Evolutionary conservation across 2,888 invertebrate genomes (phyloP).

Genomic region (Boloria euphrosyne): DNA sequence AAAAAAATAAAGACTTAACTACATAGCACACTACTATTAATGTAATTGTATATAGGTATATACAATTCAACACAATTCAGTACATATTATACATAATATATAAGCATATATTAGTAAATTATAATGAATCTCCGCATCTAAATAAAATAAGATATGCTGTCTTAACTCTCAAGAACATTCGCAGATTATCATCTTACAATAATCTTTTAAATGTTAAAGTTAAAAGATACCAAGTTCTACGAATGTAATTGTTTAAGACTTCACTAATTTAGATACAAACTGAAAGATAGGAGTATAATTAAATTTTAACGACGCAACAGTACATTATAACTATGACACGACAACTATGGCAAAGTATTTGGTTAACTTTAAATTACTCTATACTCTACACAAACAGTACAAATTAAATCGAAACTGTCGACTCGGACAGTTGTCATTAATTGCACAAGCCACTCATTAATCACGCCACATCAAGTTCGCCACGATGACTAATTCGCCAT

Average conservation of each 20-base stretch:
- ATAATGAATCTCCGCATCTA: too few relatives aligned
- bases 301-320: constrained; percentile 15
- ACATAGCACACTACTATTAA: too few relatives aligned
- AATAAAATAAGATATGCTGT: too few relatives aligned
- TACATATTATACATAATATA: too few relatives aligned
- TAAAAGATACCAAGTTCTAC: too few relatives aligned
- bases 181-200: too few relatives aligned
- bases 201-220: too few relatives aligned
- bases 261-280: background rate
- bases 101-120: too few relatives aligned
- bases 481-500: constrained; percentile 33
- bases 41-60: too few relatives aligned
- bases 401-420: constrained; percentile 27
- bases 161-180: too few relatives aligned
- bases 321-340: constrained; percentile 22
- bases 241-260: too few relatives aligned
- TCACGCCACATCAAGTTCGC: constrained; percentile 37
- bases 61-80: too few relatives aligned
- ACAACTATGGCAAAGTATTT: constrained; percentile 35
- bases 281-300: constrained; percentile 9
- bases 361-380: constrained; percentile 30
- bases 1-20: background rate
- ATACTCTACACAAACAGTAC: constrained; percentile 29
- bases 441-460: constrained; percentile 37
- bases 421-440: constrained; percentile 30